Base-by-base conservation (phyloP, 1,140 invertebrate species). In the Antheraea pernyi region DNA sequence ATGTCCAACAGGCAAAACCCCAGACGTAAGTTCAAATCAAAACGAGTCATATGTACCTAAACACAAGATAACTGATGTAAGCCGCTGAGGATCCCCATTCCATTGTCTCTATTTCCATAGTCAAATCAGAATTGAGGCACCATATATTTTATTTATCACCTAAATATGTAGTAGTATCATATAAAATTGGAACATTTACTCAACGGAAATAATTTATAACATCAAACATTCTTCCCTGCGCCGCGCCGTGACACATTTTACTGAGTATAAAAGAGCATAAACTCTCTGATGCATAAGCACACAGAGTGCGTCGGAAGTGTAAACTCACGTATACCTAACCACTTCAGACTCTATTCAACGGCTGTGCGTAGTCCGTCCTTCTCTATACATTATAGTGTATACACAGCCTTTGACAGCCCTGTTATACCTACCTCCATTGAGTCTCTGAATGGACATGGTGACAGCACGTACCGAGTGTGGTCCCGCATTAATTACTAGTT, bases 401-500 rank as follows among this genome's bases (percentile, higher is more conserved):
- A 81, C 75, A 80, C 75, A 80, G 73, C 78, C 80, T 86, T 84
- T 88, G 84, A 88, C 79, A 83, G 80, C 79, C 62, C 59, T 62
- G 69, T 70, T 70, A 68, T 70, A 75, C 72, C 74, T 75, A 67
- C 74, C 73, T 79, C 79, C 73, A 89, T 88, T 86, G 85, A 89
- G 82, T 84, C 76, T 78, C 58, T 89, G 85, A 89, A 89, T 82
- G 70, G 78, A 77, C 70, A 73, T 75, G 80, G 81, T 79, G 80
- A 76, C 80, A 82, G 75, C 75, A 59, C 74, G 70, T 70, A 67
- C 68, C 64, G 80, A 83, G 80, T 85, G 82, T 86, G 85, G 81
- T 72, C 84, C 79, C 82, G 88, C 86, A 90, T 90, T 90, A 87
- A 90, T 90, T 88, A 88, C 81, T 84, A 74, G 71, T 81, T 79